phyloP scores from a whole-genome alignment of 2,113 vertebrate species.

The Plecotus auritus region DNA sequence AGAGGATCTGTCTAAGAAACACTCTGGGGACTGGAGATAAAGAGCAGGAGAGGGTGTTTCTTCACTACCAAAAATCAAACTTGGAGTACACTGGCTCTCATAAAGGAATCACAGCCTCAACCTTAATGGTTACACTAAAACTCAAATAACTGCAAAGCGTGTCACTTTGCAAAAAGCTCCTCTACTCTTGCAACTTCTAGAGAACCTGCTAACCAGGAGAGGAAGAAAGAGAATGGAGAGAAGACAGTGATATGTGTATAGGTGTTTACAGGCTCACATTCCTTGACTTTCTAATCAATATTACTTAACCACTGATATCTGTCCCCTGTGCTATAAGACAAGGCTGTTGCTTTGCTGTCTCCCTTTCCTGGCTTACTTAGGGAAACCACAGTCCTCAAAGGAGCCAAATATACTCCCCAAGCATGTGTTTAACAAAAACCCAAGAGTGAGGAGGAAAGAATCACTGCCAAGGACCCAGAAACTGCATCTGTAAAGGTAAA shows the following conservation, averaged over 20 bases:
- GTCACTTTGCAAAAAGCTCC: neutral
- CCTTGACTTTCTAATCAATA: neutral
- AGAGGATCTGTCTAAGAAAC: neutral
- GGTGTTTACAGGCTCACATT: neutral
- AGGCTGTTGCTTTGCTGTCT: neutral
- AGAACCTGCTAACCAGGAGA: neutral
- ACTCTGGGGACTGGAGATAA: neutral
- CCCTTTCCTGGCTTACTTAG: neutral
- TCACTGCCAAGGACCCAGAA: neutral
- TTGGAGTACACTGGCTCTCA: neutral
- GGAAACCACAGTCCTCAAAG: neutral
- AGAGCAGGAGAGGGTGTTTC: neutral
- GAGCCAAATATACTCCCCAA: neutral
- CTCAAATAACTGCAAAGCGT: neutral
- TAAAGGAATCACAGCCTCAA: neutral
- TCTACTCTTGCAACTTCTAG: neutral
- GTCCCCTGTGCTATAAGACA: neutral
- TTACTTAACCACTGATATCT: neutral
- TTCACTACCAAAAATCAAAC: neutral
- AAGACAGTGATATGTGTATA: neutral
- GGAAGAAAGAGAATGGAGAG: neutral
- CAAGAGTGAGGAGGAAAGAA: conserved; percentile 1
- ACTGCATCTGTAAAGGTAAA: neutral
- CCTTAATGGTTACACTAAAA: neutral
- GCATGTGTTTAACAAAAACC: conserved; percentile 1